These are phyloP conservation scores for Micronycteris hirsuta DNA, from an alignment of 2,113 vertebrate species.

Conservation along the genomic window DNA sequence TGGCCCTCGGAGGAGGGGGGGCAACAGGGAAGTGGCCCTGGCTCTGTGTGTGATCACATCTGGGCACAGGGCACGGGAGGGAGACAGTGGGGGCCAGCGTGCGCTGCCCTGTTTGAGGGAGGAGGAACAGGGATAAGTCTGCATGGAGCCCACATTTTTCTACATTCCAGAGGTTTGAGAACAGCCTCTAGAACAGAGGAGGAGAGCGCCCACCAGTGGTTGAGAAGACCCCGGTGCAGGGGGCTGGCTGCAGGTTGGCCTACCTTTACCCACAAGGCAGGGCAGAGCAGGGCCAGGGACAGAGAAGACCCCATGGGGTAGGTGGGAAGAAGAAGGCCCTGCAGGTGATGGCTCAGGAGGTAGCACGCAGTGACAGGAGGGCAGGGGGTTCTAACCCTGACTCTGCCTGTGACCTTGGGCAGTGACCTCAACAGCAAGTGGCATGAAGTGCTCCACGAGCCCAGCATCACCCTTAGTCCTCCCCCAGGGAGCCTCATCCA, in stretches of 20 bases:
- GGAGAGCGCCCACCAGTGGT: background rate
- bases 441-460: background rate
- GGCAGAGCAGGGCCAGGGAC: too few species aligned
- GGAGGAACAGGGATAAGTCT: background rate
- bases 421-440: background rate
- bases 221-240: background rate
- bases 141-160: background rate
- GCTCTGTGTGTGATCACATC: background rate
- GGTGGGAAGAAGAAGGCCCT: background rate
- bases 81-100: background rate
- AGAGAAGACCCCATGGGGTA: background rate
- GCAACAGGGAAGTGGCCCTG: background rate
- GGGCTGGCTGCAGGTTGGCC: background rate
- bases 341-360: background rate
- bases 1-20: background rate
- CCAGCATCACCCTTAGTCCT: background rate
- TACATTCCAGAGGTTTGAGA: background rate
- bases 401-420: background rate
- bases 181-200: background rate
- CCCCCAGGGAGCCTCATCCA: background rate
- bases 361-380: background rate
- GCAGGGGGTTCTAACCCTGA: background rate
- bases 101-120: background rate
- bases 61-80: background rate
- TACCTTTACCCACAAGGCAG: background rate